These are phyloP conservation scores for Hybos culiciformis DNA, from an alignment of 2,888 invertebrate genomes.

Conservation along the genomic window DNA sequence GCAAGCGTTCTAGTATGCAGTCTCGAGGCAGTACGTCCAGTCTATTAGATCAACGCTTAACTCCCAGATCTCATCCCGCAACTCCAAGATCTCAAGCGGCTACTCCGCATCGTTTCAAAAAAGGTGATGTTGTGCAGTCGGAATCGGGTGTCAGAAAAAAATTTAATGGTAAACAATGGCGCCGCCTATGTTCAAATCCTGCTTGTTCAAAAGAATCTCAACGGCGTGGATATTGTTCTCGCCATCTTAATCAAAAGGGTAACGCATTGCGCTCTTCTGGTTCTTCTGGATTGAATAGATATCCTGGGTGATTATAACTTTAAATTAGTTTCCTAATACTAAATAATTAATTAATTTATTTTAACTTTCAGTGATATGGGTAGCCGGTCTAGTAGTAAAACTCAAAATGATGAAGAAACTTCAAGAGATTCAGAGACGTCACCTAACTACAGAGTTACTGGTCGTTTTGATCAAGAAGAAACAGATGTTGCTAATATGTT, in stretches of 20 bases:
- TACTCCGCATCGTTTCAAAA: slow-evolving; percentile 90
- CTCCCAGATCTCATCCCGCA: slow-evolving; percentile 81
- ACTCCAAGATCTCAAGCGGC: slow-evolving; percentile 88
- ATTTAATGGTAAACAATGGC: slow-evolving; percentile 99
- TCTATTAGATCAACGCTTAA: slow-evolving; percentile 67
- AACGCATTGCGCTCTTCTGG: slow-evolving; percentile 32
- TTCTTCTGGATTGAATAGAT: slow-evolving; percentile 32
- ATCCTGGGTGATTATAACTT: slow-evolving; percentile 25
- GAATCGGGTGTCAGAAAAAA: slow-evolving; percentile 85
- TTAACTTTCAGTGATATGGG: slow-evolving; percentile 29
- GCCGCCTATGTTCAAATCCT: slow-evolving; percentile 88
- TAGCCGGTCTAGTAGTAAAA: slow-evolving; percentile 38
- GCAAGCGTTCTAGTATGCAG: slow-evolving; percentile 81
- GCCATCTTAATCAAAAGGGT: slow-evolving; percentile 86
- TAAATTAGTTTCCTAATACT: neutral
- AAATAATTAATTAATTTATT: neutral
- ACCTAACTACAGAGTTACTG: slow-evolving; percentile 71
- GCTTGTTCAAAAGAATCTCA: slow-evolving; percentile 96
- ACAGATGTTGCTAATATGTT: slow-evolving; percentile 95
- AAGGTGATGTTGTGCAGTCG: slow-evolving; percentile 70
- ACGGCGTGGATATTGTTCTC: slow-evolving; percentile 88
- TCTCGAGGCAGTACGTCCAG: slow-evolving; percentile 86
- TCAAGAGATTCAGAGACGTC: slow-evolving; percentile 80
- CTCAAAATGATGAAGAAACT: slow-evolving; percentile 63
- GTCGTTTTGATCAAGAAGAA: slow-evolving; percentile 84